Evolutionary conservation across 1,140 invertebrate species (phyloP), one percentile per base, ranked within the genome.

Genomic region (Ectropis grisescens): DNA sequence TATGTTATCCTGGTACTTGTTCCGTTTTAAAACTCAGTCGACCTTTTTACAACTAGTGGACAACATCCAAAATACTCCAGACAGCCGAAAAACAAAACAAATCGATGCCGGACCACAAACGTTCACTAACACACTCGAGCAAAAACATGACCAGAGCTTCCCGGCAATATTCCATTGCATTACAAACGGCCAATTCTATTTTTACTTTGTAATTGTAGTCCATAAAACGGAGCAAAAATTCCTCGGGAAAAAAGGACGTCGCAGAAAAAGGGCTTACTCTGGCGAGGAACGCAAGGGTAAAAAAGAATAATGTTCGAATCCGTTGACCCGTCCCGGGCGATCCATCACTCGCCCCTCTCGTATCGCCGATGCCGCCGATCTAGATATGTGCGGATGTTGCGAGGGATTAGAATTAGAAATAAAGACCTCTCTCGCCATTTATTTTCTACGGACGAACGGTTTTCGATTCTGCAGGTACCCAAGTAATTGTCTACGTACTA

Each of bases 301-400:
- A 84, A 84, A 88, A 88, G 87, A 89, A 87, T 88, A 88, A 89
- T 88, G 86, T 87, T 85, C 85, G 86, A 86, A 88, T 87, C 87
- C 87, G 87, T 88, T 87, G 87, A 89, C 87, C 87, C 87, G 85
- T 86, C 83, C 85, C 84, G 82, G 80, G 85, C 85, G 82, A 89
- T 89, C 87, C 86, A 88, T 88, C 86, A 88, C 84, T 70, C 66
- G 76, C 54, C 61, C 68, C 64, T 53, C 60, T 54, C 64, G 67
- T 62, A 67, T 70, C 67, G 66, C 29, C 58, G 45, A 49, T 58
- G 49, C 54, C n/a, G 59, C 61, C 49, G 47, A 68, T 68, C 64
- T 64, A 54, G 68, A 74, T 65, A 74, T 62, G 56, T 72, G 60
- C 62, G 67, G 54, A 57, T 60, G 53, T 62, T 57, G 39, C 46